Conservation (phyloP, 2,797 vertebrate species). For the Nasua narica region DNA sequence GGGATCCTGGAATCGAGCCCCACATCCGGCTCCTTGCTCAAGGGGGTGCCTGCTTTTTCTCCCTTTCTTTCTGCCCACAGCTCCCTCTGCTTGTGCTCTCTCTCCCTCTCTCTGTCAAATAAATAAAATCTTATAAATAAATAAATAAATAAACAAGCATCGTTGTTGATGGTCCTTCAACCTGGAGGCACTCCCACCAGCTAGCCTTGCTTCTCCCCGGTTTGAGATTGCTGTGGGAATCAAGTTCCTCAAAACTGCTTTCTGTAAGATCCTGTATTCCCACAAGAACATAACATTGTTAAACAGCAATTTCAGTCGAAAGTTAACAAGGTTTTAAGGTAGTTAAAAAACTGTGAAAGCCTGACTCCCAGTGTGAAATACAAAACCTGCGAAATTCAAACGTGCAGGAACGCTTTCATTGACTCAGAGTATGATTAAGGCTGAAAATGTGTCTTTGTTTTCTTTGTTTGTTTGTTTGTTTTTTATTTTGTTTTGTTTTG, state of each 20-base stretch:
- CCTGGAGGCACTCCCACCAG: background rate
- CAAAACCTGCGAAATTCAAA: constrained; percentile 65
- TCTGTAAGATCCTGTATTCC: constrained; percentile 56
- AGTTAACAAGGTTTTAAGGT: constrained; percentile 71
- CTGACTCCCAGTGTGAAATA: constrained; percentile 61
- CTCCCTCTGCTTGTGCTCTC: no score
- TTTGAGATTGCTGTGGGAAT: background rate
- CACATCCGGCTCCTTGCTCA: no score
- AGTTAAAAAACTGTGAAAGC: constrained; percentile 64
- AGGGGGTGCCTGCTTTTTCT: no score
- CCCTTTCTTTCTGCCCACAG: no score
- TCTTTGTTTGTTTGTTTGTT: background rate
- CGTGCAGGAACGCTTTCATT: constrained; percentile 42
- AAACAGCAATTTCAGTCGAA: constrained; percentile 59
- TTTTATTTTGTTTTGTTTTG: background rate
- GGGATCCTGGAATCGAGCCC: no score
- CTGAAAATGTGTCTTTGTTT: constrained; percentile 55
- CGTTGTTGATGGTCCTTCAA: background rate
- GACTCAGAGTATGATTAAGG: constrained; percentile 25
- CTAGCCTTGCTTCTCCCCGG: background rate
- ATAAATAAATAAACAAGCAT: no score
- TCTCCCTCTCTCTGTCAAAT: no score
- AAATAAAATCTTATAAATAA: no score
- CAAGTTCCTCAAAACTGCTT: background rate
- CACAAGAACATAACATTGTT: constrained; percentile 56